These are phyloP conservation scores for Atethmia centrago DNA, from an alignment of 2,888 invertebrate species.

Conservation along the genomic window DNA sequence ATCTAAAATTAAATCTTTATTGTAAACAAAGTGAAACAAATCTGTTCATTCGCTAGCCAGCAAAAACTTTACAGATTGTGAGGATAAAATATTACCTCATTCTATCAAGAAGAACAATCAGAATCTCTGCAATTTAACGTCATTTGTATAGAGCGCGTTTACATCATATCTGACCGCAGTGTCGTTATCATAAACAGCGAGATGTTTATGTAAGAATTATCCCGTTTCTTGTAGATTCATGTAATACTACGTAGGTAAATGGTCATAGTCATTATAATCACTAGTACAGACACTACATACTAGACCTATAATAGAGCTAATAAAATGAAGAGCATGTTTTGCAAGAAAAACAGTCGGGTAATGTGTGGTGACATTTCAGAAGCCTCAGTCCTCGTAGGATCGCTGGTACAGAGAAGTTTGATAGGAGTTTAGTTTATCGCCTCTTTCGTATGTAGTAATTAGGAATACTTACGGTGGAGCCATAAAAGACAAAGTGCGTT, in stretches of 20 bases:
- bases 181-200: slow-evolving; percentile 41
- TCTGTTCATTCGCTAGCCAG: slow-evolving; percentile 1
- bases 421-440: neutral
- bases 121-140: slow-evolving; percentile 28
- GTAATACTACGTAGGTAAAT: slow-evolving; percentile 14
- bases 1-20: slow-evolving; percentile 9
- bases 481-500: slow-evolving; percentile 4
- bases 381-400: neutral
- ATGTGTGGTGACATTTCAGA: too few relatives aligned
- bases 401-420: neutral
- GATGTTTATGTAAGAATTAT: slow-evolving; percentile 26
- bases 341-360: neutral
- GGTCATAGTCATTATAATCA: slow-evolving; percentile 3
- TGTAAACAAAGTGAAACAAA: slow-evolving; percentile 21
- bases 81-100: slow-evolving; percentile 17
- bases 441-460: neutral
- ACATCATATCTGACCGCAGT: slow-evolving; percentile 43
- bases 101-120: slow-evolving; percentile 20
- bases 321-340: neutral
- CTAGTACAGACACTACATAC: neutral
- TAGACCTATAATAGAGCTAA: neutral
- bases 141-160: slow-evolving; percentile 16
- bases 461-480: neutral
- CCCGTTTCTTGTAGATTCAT: slow-evolving; percentile 12
- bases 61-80: slow-evolving; percentile 9